Evolutionary conservation across 1,140 invertebrate genomes (phyloP), one percentile per base, ranked within the genome.

Genomic region (Ylistrum balloti): DNA sequence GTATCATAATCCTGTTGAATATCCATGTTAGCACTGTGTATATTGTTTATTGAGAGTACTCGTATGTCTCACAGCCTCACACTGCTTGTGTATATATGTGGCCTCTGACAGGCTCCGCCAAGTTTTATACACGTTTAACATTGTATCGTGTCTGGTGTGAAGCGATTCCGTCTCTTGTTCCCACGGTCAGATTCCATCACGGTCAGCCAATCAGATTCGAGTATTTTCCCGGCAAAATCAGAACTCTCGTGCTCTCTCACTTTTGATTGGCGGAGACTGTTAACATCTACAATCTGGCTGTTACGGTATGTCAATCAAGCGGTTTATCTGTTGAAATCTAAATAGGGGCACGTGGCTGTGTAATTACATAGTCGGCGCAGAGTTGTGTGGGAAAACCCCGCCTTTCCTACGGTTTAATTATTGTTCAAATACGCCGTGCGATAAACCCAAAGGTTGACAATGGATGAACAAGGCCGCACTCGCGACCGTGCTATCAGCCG

Each of bases 371-470:
- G 92, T 88, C 88, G 88, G 91, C 86, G 56, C 86, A 86, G 89
- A 87, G 86, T 87, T 91, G 91, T 93, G 92, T 94, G 94, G 94
- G 94, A 94, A 94, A 94, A 93, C 93, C 88, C 85, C 94, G 92
- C 94, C 94, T 90, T 91, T 91, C 89, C 86, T 90, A 92, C 90
- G 89, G 88, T 90, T 88, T 86, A 89, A 88, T 89, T 90, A 88
- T 90, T 93, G 91, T 92, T 91, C 92, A 93, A 93, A 94, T 92
- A 94, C 45, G 91, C 90, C 88, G 45, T 87, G 41, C 89, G 93
- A 92, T 94, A 94, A 94, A 90, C 88, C 90, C 91, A 90, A 88
- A 91, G 86, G 48, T 90, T 90, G 90, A 92, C 90, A 91, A 92
- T 91, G 89, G 86, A 17, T 88, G 56, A n/a, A 89, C 90, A 90